Conservation (phyloP, 2,113 vertebrate genomes). For the Rhagologus leucostigma region DNA sequence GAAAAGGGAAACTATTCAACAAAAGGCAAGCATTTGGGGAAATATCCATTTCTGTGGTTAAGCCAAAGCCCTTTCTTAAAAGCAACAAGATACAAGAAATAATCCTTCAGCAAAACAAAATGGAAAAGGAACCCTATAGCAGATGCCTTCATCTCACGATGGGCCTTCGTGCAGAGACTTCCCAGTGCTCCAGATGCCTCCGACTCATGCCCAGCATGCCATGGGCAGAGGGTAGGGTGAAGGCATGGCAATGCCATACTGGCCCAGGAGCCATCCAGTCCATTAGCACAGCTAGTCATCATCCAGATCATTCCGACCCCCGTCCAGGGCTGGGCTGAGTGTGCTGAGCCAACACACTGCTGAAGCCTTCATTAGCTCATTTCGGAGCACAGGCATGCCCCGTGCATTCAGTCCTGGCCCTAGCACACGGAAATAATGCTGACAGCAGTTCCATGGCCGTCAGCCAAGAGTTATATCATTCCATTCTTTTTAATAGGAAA, state of each 20-base stretch:
- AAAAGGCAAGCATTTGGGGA: neutral
- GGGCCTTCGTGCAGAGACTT: neutral
- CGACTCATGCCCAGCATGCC: rapidly evolving
- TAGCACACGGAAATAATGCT: neutral
- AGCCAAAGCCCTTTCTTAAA: neutral
- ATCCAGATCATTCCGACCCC: rapidly evolving
- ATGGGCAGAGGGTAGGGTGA: rapidly evolving
- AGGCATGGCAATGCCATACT: rapidly evolving
- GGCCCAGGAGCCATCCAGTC: neutral
- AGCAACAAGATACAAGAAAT: neutral
- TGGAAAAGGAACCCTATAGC: neutral
- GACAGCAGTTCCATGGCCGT: neutral
- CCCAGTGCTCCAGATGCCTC: neutral
- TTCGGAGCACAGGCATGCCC: neutral
- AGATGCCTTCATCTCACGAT: neutral
- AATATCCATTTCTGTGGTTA: neutral
- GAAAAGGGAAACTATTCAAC: neutral
- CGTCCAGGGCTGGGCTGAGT: neutral
- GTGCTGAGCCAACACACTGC: rapidly evolving
- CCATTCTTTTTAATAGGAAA: slow-evolving; percentile 22
- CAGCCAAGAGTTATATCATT: neutral
- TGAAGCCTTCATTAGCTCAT: neutral
- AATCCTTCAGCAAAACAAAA: neutral
- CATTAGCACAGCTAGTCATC: neutral
- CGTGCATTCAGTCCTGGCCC: neutral